A percentile compares a stretch with the other conserved stretches of the same genome.
phyloP scores from a whole-genome alignment of 2,113 vertebrate species.

The Percina caprodes region DNA sequence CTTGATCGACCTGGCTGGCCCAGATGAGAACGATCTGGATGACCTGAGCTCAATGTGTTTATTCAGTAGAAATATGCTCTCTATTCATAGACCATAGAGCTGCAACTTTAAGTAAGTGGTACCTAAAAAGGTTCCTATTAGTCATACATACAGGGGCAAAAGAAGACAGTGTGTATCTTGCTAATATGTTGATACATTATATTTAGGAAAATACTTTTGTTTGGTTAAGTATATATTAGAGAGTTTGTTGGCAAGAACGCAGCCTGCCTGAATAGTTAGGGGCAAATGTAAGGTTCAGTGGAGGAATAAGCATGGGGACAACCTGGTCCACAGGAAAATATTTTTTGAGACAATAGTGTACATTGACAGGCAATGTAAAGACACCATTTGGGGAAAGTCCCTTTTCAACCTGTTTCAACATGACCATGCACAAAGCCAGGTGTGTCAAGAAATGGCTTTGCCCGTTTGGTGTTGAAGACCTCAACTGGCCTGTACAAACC shows the following conservation, averaged over 20 bases:
- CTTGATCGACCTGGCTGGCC: constrained; percentile 20
- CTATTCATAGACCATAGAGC: neutral
- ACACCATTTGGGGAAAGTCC: neutral
- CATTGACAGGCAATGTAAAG: too few relatives aligned
- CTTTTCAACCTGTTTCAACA: neutral
- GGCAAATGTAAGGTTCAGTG: neutral
- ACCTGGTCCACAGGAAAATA: neutral
- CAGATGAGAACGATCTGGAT: constrained; percentile 14
- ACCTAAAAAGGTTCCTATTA: neutral
- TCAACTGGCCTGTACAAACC: neutral
- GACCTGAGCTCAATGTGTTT: constrained; percentile 9
- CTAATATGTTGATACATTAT: neutral
- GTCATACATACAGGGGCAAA: neutral
- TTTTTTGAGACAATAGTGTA: neutral
- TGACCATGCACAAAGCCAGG: neutral
- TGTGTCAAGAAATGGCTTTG: too few relatives aligned
- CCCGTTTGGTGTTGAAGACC: neutral
- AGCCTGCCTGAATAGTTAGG: neutral
- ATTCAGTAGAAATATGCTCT: neutral
- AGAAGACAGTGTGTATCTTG: neutral
- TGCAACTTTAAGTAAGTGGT: neutral
- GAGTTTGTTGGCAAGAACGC: neutral
- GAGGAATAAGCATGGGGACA: neutral
- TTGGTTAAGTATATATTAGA: neutral
- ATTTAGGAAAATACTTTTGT: neutral